These are phyloP conservation scores for Cheirogaleus medius DNA, from an alignment of 2,113 vertebrate genomes.

Conservation along the genomic window DNA sequence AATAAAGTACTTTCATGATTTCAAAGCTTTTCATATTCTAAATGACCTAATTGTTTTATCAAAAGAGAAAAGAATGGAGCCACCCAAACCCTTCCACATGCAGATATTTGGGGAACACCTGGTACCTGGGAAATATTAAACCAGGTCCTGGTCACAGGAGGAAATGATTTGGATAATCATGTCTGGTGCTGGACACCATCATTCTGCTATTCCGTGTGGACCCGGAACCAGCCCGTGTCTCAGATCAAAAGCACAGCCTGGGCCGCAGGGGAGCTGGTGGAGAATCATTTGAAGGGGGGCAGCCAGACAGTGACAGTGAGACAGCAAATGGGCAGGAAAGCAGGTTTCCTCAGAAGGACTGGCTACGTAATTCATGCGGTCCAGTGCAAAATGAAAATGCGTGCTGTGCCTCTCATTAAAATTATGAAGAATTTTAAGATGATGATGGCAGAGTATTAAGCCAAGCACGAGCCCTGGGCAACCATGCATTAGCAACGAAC, in stretches of 20 bases:
- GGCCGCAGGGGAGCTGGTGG: background rate
- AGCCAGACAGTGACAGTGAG: background rate
- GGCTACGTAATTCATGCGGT: background rate
- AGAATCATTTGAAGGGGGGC: background rate
- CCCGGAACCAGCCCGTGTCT: conserved; percentile 66
- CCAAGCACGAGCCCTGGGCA: rapidly evolving
- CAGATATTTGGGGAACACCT: conserved; percentile 75
- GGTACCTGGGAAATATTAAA: conserved; percentile 81
- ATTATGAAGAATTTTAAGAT: background rate
- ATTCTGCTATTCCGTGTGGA: conserved; percentile 56
- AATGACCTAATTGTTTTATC: conserved; percentile 79
- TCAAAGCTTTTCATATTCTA: conserved; percentile 79
- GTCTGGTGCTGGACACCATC: conserved; percentile 77
- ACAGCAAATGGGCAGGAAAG: conserved; percentile 26
- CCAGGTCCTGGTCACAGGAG: conserved; percentile 79
- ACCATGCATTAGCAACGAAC: background rate
- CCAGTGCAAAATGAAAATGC: background rate
- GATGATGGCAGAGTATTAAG: background rate
- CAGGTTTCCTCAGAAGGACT: background rate
- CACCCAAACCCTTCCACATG: conserved; percentile 76
- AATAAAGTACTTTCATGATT: conserved; percentile 77
- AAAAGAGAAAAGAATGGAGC: conserved; percentile 78
- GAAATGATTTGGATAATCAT: conserved; percentile 78
- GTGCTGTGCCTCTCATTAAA: background rate
- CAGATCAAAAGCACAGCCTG: conserved; percentile 69